phyloP scores from a whole-genome alignment of 1,140 invertebrate genomes.

The Drosophila bipectinata region DNA sequence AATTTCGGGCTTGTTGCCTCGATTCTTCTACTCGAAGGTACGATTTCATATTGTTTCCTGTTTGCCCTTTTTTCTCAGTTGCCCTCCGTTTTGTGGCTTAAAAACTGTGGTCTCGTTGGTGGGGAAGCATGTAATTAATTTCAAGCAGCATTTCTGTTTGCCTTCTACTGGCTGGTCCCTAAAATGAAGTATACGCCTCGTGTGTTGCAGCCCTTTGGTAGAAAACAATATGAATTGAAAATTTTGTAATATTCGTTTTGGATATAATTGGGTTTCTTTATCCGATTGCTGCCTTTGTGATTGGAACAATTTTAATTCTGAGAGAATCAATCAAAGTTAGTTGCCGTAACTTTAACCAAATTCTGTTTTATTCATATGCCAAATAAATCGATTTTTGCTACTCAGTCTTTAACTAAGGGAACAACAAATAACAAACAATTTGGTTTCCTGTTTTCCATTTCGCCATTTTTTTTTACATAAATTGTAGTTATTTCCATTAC shows the following conservation, averaged over 20 bases:
- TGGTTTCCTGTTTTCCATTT: conserved; percentile 44
- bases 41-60: conserved; percentile 23
- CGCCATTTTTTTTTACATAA: conserved; percentile 38
- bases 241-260: conserved; percentile 14
- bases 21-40: conserved; percentile 49
- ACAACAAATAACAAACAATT: conserved; percentile 31
- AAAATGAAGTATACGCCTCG: conserved; percentile 41
- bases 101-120: conserved; percentile 28
- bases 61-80: conserved; percentile 1
- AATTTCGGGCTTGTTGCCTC: conserved; percentile 59
- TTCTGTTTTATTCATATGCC: not conserved
- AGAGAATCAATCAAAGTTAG: not conserved
- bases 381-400: conserved; percentile 45
- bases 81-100: conserved; percentile 4
- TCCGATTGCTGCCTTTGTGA: not conserved
- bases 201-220: conserved; percentile 9
- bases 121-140: conserved; percentile 65
- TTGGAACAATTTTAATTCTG: not conserved
- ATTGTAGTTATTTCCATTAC: conserved; percentile 17
- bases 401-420: conserved; percentile 9
- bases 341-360: no score
- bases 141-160: conserved; percentile 59
- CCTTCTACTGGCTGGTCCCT: conserved; percentile 19
- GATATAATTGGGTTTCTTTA: not conserved
- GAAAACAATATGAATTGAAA: conserved; percentile 15